Base-by-base conservation (phyloP, 37 sponge, comb jelly and placozoan species). In the Halisarca cf. caerulea region DNA sequence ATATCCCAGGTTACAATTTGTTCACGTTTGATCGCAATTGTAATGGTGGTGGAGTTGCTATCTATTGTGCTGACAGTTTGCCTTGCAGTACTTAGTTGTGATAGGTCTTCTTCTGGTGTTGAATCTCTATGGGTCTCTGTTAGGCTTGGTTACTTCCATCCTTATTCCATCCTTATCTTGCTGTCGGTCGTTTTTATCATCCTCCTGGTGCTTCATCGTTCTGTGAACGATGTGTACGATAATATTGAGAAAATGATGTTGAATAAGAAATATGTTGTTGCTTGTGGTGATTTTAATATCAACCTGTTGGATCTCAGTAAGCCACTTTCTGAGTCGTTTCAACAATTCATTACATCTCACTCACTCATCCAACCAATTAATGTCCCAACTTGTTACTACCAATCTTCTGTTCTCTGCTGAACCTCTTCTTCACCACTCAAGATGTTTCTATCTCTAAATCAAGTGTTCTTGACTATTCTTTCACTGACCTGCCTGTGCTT, bases 231-330 rank as follows among this genome's bases (percentile, higher is more conserved):
- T 6, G 51, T 6, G 11, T 47, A 47, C 51, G 64, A 61, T 21
- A 28, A 23, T 28, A 61, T 21, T 61, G 18, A 42, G n/a, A 23
- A n/a, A 17, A 38, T 73, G 75, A 38, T 41, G 44, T 17, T 41
- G 15, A 38, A 6, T 21, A 61, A 27, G 64, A 61, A 7, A 27
- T 27, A 61, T 27, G 24, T 61, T 23, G 30, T 61, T 28, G 64
- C 64, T 27, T 61, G 64, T 61, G 64, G 64, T 61, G 64, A 61
- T 61, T 61, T 61, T 27, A 61, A 61, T 23, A 61, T 61, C 64
- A 61, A 61, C n/a, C 64, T 61, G 64, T 27, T 61, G 24, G 64
- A 61, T 27, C 69, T 27, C 30, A 61, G 3, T 32, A 38, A 21
- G 5, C 23, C 75, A 8, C 37, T 73, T 41, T 73, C 75, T 38